phyloP scores from a whole-genome alignment of 2,797 vertebrate genomes.

The Melanogrammus aeglefinus region DNA sequence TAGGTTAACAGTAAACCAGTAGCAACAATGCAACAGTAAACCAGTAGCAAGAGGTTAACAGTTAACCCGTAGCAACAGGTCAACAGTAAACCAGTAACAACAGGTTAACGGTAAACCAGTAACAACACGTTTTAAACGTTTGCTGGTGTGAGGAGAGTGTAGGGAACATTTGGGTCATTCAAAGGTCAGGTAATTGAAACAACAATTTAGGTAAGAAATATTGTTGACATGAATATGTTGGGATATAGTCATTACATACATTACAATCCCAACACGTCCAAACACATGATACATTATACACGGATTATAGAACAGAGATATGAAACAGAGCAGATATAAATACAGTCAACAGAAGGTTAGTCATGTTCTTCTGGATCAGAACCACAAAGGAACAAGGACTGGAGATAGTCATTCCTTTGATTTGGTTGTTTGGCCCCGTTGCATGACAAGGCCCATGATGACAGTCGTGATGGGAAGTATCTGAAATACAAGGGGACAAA shows the following conservation, averaged over 20 bases:
- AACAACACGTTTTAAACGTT: no score
- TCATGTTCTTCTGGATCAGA: neutral
- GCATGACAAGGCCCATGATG: neutral
- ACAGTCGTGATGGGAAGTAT: neutral
- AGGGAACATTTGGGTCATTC: neutral
- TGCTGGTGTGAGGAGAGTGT: neutral
- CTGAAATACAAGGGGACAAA: neutral
- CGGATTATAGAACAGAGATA: slow-evolving; percentile 6
- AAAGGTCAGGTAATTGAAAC: neutral
- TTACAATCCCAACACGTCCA: neutral
- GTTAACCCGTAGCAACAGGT: no score
- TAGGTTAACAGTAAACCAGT: no score
- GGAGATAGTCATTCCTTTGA: neutral
- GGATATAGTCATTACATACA: neutral
- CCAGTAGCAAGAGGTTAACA: no score
- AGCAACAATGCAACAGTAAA: no score
- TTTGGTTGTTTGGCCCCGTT: neutral
- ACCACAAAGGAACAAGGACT: neutral
- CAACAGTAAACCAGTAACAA: no score
- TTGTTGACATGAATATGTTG: neutral
- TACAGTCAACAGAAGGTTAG: neutral
- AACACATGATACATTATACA: neutral
- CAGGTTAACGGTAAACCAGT: no score
- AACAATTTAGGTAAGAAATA: neutral
- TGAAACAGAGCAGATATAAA: neutral